These are phyloP conservation scores for Malacosoma neustria DNA, from an alignment of 2,888 invertebrate species.

Conservation along the genomic window DNA sequence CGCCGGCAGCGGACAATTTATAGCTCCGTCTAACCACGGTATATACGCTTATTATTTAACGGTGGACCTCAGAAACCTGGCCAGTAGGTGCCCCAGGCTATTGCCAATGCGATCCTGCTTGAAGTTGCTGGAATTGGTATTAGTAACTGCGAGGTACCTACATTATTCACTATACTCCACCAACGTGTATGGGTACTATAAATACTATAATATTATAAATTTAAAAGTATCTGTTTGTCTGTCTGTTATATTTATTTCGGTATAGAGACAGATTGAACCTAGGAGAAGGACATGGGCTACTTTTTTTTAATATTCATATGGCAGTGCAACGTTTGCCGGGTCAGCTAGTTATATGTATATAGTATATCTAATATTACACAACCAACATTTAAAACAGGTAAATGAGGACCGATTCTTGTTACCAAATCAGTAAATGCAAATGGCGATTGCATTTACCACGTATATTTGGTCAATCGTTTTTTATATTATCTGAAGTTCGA, in stretches of 20 bases:
- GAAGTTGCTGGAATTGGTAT: constrained; percentile 30
- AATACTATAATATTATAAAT: too few species aligned
- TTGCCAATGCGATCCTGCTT: constrained; percentile 44
- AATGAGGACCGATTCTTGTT: constrained; percentile 33
- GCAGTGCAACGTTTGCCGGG: too few species aligned
- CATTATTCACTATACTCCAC: constrained; percentile 3
- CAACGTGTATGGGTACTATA: too few species aligned
- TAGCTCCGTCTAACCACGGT: constrained; percentile 51
- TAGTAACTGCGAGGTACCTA: constrained; percentile 15
- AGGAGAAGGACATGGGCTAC: too few species aligned
- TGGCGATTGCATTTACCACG: constrained; percentile 25
- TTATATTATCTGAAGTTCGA: constrained; percentile 37
- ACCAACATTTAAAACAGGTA: constrained; percentile 12
- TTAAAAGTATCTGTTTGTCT: too few species aligned
- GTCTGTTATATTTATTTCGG: too few species aligned
- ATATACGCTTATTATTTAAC: constrained; percentile 61
- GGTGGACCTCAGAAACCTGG: constrained; percentile 42
- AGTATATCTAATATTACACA: too few species aligned
- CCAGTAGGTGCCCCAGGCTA: constrained; percentile 49
- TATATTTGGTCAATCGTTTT: constrained; percentile 36
- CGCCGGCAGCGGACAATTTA: constrained; percentile 68
- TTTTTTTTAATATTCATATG: too few species aligned
- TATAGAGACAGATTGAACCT: too few species aligned
- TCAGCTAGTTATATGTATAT: too few species aligned
- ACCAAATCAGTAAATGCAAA: constrained; percentile 49